phyloP scores from a whole-genome alignment of 1,140 invertebrate genomes.

The Hycleus cichorii region DNA sequence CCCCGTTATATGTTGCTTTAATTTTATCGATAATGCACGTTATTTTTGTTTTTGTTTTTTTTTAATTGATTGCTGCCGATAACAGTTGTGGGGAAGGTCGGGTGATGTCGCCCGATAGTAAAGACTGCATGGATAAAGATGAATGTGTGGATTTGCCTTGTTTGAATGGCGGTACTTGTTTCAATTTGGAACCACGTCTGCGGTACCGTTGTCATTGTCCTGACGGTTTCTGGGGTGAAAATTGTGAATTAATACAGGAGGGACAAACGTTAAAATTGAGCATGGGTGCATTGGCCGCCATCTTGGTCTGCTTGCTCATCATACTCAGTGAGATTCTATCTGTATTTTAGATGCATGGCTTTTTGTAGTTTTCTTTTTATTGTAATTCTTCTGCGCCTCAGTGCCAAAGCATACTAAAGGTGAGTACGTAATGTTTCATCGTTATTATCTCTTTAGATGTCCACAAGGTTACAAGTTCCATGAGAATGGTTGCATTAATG shows the following conservation, averaged over 20 bases:
- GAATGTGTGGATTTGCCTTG: conserved; percentile 90
- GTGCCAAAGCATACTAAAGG: conserved; percentile 25
- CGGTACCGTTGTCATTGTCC: conserved; percentile 80
- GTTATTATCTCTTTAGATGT: conserved; percentile 51
- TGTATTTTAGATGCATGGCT: background rate
- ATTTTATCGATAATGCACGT: too few relatives aligned
- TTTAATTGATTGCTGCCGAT: too few relatives aligned
- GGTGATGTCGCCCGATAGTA: conserved; percentile 77
- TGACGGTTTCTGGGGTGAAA: conserved; percentile 85
- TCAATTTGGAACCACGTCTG: conserved; percentile 78
- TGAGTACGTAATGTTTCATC: conserved; percentile 19
- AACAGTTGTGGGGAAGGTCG: conserved; percentile 84
- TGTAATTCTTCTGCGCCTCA: conserved; percentile 14
- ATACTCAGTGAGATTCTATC: conserved; percentile 73
- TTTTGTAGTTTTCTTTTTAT: background rate
- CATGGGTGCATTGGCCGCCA: conserved; percentile 88
- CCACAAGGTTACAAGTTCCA: conserved; percentile 57
- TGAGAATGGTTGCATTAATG: conserved; percentile 60
- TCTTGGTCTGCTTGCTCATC: conserved; percentile 87
- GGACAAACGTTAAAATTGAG: conserved; percentile 86
- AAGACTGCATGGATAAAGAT: conserved; percentile 88
- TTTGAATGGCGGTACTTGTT: conserved; percentile 80
- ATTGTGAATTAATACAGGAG: conserved; percentile 88
- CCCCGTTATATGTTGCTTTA: too few relatives aligned
- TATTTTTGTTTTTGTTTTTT: too few relatives aligned